A percentile compares a stretch with the other conserved stretches of the same genome.
These are phyloP conservation scores for Acanthiza pusilla DNA, from an alignment of 2,797 vertebrate species.

Conservation along the genomic window DNA sequence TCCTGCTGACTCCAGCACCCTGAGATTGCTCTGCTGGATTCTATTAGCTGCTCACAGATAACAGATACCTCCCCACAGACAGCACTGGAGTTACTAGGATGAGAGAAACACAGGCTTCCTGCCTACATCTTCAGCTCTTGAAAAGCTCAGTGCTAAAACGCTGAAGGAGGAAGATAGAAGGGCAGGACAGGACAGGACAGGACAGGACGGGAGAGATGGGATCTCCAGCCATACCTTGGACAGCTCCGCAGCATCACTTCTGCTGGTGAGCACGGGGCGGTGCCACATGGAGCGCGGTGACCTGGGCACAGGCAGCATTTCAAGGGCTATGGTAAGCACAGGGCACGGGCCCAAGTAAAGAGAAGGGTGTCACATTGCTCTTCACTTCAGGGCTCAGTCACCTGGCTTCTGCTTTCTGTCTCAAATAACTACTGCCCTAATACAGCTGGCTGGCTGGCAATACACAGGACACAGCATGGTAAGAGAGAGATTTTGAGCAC, in stretches of 20 bases:
- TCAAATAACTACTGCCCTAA: conserved; percentile 40
- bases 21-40: background rate
- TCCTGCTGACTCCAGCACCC: background rate
- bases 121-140: background rate
- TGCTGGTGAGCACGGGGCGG: background rate
- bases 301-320: background rate
- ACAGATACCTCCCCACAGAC: background rate
- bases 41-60: background rate
- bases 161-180: background rate
- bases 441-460: background rate
- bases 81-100: background rate
- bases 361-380: background rate
- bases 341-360: background rate
- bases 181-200: background rate
- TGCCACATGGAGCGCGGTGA: background rate
- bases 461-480: background rate
- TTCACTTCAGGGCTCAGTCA: conserved; percentile 23
- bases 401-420: conserved; percentile 60
- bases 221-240: conserved; percentile 53
- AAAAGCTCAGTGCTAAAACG: background rate
- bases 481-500: background rate
- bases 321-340: background rate
- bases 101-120: background rate
- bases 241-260: conserved; percentile 30
- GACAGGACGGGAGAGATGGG: background rate